Base-by-base conservation (phyloP, 2,888 invertebrate genomes). In the Anoncus sp. region DNA sequence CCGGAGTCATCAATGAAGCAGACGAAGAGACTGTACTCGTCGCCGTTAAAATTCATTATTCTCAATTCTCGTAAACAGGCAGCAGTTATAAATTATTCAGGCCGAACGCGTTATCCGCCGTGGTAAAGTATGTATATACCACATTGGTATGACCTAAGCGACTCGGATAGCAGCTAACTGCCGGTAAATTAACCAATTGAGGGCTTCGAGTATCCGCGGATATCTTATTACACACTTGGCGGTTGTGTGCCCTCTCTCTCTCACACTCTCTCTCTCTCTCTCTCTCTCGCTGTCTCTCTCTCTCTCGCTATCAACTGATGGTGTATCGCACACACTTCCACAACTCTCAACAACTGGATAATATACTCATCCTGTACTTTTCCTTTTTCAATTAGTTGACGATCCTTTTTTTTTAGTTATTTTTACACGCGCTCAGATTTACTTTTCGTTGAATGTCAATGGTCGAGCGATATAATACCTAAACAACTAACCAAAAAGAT, bases 201-300 rank as follows among this genome's bases (percentile, higher is more conserved):
- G 91, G 90, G 89, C 91, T 90, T 91, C 90, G 91, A 91, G 90
- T 91, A 90, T 91, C 91, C 91, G 91, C 91, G 90, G 91, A 91
- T 91, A 91, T 91, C 91, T 90, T 90, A 91, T 91, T 91, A 91
- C 91, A 90, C 87, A 88, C 89, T 88, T 87, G 87, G 85, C 86
- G 83, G 85, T 55, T 65, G 72, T 70, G 62, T 79, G 31, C 45
- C 55, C 66, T 60, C 72, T 51, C 47, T 49, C 51, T 45, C 59
- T 22, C 18, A 12, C 49, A n/a, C 45, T 43, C 47, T 31, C 35
- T 71, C 43, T 53, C 47, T 45, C 18, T 53, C 40, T 55, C 38
- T 16, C 12, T 76, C 60, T 53, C n/a, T n/a, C n/a, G n/a, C n/a
- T n/a, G n/a, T n/a, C n/a, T n/a, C n/a, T n/a, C 71, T 43, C 10